phyloP scores from a whole-genome alignment of 37 sponge, comb jelly and placozoan genomes.

The Geodia barretti region DNA sequence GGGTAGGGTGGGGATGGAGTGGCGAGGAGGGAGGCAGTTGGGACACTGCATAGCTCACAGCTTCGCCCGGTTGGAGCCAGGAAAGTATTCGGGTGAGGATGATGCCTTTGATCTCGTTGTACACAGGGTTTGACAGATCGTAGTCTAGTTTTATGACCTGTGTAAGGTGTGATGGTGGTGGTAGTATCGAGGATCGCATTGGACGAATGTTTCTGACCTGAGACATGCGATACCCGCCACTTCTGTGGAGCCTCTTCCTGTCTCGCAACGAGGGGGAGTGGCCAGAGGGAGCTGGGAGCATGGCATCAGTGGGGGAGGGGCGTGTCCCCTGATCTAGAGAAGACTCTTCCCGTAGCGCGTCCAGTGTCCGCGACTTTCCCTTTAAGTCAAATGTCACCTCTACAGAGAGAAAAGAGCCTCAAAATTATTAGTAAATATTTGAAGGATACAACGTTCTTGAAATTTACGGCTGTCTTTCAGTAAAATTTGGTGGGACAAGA shows the following conservation, averaged over 20 bases:
- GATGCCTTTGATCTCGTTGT: conserved; percentile 24
- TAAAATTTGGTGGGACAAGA: too few relatives aligned
- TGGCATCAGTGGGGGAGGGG: too few relatives aligned
- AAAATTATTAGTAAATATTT: too few relatives aligned
- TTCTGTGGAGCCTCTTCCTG: background rate
- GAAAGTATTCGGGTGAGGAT: conserved; percentile 48
- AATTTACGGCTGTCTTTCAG: too few relatives aligned
- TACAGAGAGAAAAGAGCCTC: too few relatives aligned
- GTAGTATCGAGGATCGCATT: too few relatives aligned
- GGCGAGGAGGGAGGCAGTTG: conserved; percentile 7
- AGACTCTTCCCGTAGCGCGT: background rate
- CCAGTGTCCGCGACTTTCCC: too few relatives aligned
- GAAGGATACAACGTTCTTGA: too few relatives aligned
- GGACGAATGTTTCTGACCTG: conserved; percentile 50
- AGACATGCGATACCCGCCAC: conserved; percentile 32
- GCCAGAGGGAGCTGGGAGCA: too few relatives aligned
- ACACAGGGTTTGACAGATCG: conserved; percentile 61
- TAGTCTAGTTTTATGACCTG: conserved; percentile 53
- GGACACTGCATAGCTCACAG: background rate
- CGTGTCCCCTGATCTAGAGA: background rate
- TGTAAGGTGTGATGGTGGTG: too few relatives aligned
- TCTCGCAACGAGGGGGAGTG: background rate
- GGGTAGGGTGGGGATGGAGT: background rate
- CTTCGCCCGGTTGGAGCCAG: conserved; percentile 48
- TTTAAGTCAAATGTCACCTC: too few relatives aligned